These are phyloP conservation scores for Aleiodes leptofemur DNA, from an alignment of 2,888 invertebrate species.

Conservation along the genomic window DNA sequence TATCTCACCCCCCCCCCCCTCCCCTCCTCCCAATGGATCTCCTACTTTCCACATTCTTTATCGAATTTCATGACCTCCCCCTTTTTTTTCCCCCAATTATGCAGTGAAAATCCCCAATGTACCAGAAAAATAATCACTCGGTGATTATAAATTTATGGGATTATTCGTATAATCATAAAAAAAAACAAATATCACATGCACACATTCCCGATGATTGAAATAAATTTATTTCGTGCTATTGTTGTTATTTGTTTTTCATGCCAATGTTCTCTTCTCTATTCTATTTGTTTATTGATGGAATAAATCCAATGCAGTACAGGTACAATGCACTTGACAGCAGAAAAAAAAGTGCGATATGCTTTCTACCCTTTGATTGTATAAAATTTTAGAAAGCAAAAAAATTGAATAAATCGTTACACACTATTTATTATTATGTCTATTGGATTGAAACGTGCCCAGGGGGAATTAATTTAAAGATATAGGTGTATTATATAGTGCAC, in stretches of 20 bases:
- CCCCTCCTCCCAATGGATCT: background rate
- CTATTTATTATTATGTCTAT: conserved; percentile 47
- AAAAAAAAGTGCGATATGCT: conserved; percentile 53
- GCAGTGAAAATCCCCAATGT: background rate
- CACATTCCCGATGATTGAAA: too few species aligned
- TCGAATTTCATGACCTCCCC: background rate
- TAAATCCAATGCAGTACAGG: conserved; percentile 9
- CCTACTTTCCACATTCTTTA: background rate
- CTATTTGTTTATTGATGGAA: background rate
- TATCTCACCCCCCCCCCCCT: background rate
- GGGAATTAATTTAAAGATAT: conserved; percentile 23
- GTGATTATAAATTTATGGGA: too few species aligned
- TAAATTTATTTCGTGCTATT: too few species aligned
- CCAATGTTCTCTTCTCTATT: too few species aligned
- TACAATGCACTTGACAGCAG: conserved; percentile 13
- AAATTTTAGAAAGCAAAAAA: conserved; percentile 25
- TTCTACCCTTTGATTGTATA: conserved; percentile 48
- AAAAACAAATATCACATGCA: too few species aligned
- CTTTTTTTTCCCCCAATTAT: background rate
- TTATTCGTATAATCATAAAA: too few species aligned
- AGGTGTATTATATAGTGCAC: conserved; percentile 6
- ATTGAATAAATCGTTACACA: conserved; percentile 26
- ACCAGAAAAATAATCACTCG: too few species aligned
- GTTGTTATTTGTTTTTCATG: too few species aligned
- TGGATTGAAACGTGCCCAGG: conserved; percentile 7